Evolutionary conservation across 1,140 invertebrate genomes (phyloP).

Genomic region (Drosophila dunni): DNA sequence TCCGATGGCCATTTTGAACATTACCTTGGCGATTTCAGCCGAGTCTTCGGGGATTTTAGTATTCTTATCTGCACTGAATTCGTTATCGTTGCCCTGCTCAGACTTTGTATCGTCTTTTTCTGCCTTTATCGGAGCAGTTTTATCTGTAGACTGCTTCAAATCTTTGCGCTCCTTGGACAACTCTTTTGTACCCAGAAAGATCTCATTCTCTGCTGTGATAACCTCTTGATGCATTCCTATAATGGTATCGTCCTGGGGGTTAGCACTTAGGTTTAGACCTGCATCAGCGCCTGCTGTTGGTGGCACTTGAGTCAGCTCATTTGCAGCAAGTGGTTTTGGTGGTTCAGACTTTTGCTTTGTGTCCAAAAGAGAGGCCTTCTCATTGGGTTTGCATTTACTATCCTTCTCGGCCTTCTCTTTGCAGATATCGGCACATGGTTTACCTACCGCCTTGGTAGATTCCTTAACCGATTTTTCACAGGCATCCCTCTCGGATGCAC

Average conservation of each 20-base stretch:
- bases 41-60: neutral
- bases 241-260: neutral
- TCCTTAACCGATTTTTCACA: neutral
- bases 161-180: neutral
- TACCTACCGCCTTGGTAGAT: neutral
- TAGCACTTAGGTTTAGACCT: neutral
- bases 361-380: neutral
- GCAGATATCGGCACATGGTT: neutral
- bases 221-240: constrained; percentile 6
- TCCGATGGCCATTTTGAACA: constrained; percentile 40
- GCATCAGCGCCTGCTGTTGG: neutral
- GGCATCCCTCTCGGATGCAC: neutral
- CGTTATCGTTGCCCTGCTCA: neutral
- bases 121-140: neutral
- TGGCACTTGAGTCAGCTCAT: neutral
- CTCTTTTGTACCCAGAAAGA: constrained; percentile 7
- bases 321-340: neutral
- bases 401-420: neutral
- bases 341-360: neutral
- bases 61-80: neutral
- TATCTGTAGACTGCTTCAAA: neutral
- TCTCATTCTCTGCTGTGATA: constrained; percentile 1
- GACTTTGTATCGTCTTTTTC: neutral
- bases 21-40: constrained; percentile 35
- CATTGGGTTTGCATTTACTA: constrained; percentile 1